These are phyloP conservation scores for Cyprinodon brontotheroides DNA, from an alignment of 2,113 vertebrate species.

Conservation along the genomic window DNA sequence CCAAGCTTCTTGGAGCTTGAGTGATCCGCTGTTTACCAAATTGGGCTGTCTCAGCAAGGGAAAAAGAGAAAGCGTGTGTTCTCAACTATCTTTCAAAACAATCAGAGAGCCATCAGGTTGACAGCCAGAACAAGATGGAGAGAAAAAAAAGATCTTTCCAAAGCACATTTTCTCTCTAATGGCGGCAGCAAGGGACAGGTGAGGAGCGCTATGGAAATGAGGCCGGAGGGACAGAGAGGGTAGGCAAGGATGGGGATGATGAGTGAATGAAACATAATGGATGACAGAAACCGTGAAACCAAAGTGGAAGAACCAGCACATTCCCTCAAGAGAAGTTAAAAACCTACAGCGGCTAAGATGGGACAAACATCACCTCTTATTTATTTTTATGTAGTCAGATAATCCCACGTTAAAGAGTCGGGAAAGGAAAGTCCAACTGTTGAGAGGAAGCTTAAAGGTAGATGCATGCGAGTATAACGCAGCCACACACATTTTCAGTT, in stretches of 20 bases:
- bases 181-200: constrained; percentile 48
- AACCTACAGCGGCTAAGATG: constrained; percentile 39
- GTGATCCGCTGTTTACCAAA: constrained; percentile 70
- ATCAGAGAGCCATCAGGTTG: constrained; percentile 69
- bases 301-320: constrained; percentile 59
- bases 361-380: constrained; percentile 43
- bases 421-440: constrained; percentile 6
- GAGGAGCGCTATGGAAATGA: constrained; percentile 63
- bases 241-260: constrained; percentile 50
- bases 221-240: constrained; percentile 48
- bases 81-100: constrained; percentile 69
- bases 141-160: constrained; percentile 57
- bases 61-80: constrained; percentile 43
- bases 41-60: constrained; percentile 53
- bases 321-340: constrained; percentile 53
- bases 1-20: constrained; percentile 50
- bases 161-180: constrained; percentile 67
- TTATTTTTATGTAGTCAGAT: constrained; percentile 46
- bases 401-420: constrained; percentile 11
- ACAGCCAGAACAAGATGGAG: constrained; percentile 59
- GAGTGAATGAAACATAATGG: constrained; percentile 66
- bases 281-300: constrained; percentile 64
- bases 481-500: constrained; percentile 55
- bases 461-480: constrained; percentile 35
- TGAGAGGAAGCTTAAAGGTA: constrained; percentile 51